These are phyloP conservation scores for Ecdyonurus torrentis DNA, from an alignment of 2,888 invertebrate species.

Conservation along the genomic window DNA sequence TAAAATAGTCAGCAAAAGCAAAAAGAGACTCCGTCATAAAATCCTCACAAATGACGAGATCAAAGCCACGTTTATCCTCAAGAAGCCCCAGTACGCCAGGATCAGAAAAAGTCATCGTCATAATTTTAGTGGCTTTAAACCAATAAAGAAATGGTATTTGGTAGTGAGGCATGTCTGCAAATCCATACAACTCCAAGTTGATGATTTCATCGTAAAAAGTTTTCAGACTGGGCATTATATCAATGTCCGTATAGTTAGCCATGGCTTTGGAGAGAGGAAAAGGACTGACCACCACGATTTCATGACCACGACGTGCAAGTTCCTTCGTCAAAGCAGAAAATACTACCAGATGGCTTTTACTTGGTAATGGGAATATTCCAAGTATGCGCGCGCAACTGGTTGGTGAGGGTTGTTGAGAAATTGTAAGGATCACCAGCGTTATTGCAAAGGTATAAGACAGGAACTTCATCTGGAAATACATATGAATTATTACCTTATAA, in stretches of 20 bases:
- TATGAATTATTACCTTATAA: no score
- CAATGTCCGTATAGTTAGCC: constrained; percentile 30
- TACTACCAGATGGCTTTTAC: constrained; percentile 32
- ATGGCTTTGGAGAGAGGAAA: constrained; percentile 24
- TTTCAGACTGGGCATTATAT: constrained; percentile 13
- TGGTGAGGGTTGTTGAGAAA: constrained; percentile 13
- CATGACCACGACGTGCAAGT: constrained; percentile 33
- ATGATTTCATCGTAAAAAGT: constrained; percentile 7
- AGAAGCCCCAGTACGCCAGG: background rate
- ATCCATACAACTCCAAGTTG: background rate
- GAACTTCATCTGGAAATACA: background rate
- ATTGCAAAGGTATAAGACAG: background rate
- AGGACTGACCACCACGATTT: constrained; percentile 33
- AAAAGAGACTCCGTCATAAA: constrained; percentile 43
- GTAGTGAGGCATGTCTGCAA: background rate
- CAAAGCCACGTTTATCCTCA: constrained; percentile 10
- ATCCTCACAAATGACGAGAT: constrained; percentile 35
- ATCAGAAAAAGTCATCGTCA: background rate
- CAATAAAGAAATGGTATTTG: background rate
- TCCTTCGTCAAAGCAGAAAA: constrained; percentile 31
- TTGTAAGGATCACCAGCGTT: background rate
- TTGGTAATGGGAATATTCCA: constrained; percentile 31
- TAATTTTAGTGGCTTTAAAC: background rate
- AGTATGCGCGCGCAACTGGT: constrained; percentile 29
- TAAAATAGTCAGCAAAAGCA: constrained; percentile 37